A percentile compares a stretch with the other conserved stretches of the same genome.
Conservation (phyloP, 2,797 vertebrate genomes). For the Poeciliopsis turneri region DNA sequence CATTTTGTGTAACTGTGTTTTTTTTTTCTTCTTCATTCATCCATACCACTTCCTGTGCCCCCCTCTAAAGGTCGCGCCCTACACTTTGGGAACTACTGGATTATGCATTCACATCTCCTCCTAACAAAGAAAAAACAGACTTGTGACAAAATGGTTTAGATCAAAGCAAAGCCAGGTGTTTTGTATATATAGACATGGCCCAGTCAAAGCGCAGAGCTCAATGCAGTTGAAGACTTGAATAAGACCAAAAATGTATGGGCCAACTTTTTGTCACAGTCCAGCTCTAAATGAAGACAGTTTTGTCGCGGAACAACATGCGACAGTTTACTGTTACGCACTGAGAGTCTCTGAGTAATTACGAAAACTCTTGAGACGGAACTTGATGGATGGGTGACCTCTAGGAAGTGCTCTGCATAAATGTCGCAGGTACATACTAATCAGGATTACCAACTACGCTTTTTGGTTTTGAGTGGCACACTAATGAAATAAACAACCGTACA, state of each 20-base stretch:
- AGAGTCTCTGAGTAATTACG: conserved; percentile 40
- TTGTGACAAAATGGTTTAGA: not conserved
- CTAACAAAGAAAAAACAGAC: no score
- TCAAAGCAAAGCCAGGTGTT: not conserved
- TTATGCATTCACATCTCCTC: no score
- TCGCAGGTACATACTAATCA: conserved; percentile 54
- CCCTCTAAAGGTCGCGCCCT: no score
- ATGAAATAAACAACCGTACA: not conserved
- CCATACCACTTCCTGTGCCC: no score
- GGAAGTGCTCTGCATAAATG: conserved; percentile 21
- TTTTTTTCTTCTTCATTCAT: no score
- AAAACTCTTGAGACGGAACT: conserved; percentile 31
- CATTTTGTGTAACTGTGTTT: no score
- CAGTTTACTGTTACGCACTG: not conserved
- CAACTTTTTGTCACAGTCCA: not conserved
- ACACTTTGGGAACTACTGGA: no score
- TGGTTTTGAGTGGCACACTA: not conserved
- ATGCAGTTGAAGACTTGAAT: not conserved
- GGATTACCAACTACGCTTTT: conserved; percentile 39
- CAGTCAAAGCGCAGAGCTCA: not conserved
- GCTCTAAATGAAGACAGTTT: not conserved
- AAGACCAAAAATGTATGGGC: not conserved
- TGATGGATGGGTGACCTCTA: conserved; percentile 64
- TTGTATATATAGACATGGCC: no score
- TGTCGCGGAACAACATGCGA: no score